Base-by-base conservation (phyloP, 1,140 invertebrate species). In the Andricus grossulariae region DNA sequence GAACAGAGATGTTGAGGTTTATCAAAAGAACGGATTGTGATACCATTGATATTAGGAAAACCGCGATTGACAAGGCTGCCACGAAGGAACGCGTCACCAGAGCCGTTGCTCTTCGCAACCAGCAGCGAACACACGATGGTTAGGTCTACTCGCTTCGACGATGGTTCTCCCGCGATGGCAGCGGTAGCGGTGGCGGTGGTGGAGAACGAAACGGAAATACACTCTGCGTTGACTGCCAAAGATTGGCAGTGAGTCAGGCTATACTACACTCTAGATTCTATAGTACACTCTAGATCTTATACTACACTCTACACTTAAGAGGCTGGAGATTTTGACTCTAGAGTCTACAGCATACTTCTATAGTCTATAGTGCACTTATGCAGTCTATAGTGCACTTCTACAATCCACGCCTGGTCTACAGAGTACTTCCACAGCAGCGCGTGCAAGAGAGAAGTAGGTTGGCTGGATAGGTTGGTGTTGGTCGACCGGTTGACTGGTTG, bases 181-280 rank as follows among this genome's bases (percentile, higher is more conserved):
- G 70, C 76, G 79, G 79, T 80, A 73, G 18, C 75, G 60, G 74
- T 55, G 74, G 18, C 75, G 60, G 74, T 55, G 74, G 76, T 75
- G 77, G 81, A 77, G 80, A 83, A 80, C 80, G 83, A 83, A 84
- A 85, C 89, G 86, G 89, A 90, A 90, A 90, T 90, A 90, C 77
- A 84, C 86, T 82, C 83, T 49, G 32, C 74, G 75, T 55, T 80
- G 78, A 84, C 83, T 87, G 87, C 81, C 84, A 88, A 88, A 86
- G 85, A 83, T 85, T 83, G 86, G 81, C 84, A 82, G 75, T 72
- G 74, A 77, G 84, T 66, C 75, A 73, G 76, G 71, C 52, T 72
- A 76, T 66, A 70, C 54, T 50, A 32, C 16, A 50, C 55, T 57
- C 45, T 10, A 19, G 25, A 49, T 32, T 19, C 18, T 73, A 18